These are phyloP conservation scores for Plagiodera versicolora DNA, from an alignment of 2,888 invertebrate species.

Conservation along the genomic window DNA sequence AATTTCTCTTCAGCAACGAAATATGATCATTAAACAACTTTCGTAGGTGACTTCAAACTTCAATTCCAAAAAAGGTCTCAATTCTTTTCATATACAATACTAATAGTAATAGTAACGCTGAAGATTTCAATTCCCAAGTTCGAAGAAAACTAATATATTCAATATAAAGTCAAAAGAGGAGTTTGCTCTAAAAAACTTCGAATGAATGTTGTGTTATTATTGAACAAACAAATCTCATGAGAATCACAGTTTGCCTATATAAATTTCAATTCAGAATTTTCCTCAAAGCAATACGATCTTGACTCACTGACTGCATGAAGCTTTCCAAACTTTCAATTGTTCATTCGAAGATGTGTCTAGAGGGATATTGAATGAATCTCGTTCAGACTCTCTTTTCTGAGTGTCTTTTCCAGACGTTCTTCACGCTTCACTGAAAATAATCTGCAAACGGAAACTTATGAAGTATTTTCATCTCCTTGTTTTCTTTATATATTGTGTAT, in stretches of 20 bases:
- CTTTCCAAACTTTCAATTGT: neutral
- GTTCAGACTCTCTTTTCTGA: neutral
- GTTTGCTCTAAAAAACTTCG: too few relatives aligned
- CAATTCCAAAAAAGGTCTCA: too few relatives aligned
- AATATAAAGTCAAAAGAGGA: too few relatives aligned
- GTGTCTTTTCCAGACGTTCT: slow-evolving; percentile 5
- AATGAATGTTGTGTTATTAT: too few relatives aligned
- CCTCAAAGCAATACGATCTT: neutral
- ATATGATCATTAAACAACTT: too few relatives aligned
- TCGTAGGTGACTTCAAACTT: too few relatives aligned
- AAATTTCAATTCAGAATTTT: neutral
- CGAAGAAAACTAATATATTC: too few relatives aligned
- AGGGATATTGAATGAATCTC: neutral
- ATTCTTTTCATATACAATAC: too few relatives aligned
- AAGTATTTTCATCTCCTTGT: slow-evolving; percentile 12
- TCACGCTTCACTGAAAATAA: slow-evolving; percentile 3
- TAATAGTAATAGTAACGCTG: too few relatives aligned
- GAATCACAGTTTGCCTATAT: neutral
- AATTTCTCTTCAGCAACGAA: too few relatives aligned
- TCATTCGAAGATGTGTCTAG: neutral
- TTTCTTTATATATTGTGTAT: slow-evolving; percentile 17
- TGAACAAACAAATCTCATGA: too few relatives aligned
- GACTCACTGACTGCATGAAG: neutral
- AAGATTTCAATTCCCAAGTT: too few relatives aligned
- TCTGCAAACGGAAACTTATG: slow-evolving; percentile 11